These are phyloP conservation scores for Drosophila littoralis DNA, from an alignment of 1,140 invertebrate species.

Conservation along the genomic window DNA sequence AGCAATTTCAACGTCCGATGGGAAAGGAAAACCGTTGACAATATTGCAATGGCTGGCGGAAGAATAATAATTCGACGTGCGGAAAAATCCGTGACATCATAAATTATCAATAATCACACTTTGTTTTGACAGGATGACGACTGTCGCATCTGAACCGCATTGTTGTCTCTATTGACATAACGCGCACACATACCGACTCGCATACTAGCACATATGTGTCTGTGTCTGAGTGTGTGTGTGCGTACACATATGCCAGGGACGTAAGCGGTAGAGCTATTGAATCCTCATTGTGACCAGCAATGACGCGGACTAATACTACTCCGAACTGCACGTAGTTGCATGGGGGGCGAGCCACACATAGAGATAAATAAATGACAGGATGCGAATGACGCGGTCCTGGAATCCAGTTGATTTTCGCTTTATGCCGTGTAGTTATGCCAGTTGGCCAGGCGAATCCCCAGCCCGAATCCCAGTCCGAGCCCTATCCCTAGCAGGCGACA, in stretches of 20 bases:
- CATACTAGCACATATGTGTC: not conserved
- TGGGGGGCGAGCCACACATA: slow-evolving; percentile 41
- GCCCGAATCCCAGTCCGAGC: not conserved
- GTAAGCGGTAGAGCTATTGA: slow-evolving; percentile 53
- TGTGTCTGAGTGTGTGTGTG: slow-evolving; percentile 7
- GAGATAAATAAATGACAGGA: slow-evolving; percentile 77
- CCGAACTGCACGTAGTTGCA: slow-evolving; percentile 32
- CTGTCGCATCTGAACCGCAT: slow-evolving; percentile 74
- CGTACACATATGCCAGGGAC: slow-evolving; percentile 59
- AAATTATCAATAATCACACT: slow-evolving; percentile 84
- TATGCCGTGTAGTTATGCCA: slow-evolving; percentile 36
- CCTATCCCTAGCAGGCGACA: not conserved
- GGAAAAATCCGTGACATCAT: slow-evolving; percentile 81
- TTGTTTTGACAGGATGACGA: slow-evolving; percentile 82
- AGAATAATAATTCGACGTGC: slow-evolving; percentile 66
- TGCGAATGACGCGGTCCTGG: slow-evolving; percentile 61
- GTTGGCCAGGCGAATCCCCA: not conserved
- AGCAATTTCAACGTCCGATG: slow-evolving; percentile 17
- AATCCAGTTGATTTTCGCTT: slow-evolving; percentile 45
- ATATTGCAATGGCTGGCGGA: slow-evolving; percentile 36
- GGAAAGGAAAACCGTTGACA: slow-evolving; percentile 23
- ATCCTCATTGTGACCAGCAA: slow-evolving; percentile 71
- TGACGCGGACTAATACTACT: slow-evolving; percentile 71
- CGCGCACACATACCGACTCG: slow-evolving; percentile 20
- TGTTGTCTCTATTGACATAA: slow-evolving; percentile 67